phyloP scores from a whole-genome alignment of 1,140 invertebrate species.

The Conus betulinus region DNA sequence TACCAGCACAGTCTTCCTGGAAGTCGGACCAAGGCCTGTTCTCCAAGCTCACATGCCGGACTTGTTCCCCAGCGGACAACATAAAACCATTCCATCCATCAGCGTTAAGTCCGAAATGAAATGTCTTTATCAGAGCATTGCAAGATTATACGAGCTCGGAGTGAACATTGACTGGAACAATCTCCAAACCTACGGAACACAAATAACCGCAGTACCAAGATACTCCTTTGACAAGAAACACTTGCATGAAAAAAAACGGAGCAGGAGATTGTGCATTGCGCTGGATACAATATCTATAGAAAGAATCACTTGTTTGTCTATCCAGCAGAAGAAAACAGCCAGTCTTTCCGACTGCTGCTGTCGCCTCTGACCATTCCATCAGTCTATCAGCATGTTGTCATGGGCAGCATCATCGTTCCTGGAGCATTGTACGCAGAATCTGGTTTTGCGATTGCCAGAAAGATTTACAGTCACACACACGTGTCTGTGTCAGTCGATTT shows the following conservation, averaged over 20 bases:
- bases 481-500: slow-evolving; percentile 34
- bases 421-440: slow-evolving; percentile 47
- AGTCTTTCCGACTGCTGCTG: slow-evolving; percentile 28
- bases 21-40: slow-evolving; percentile 61
- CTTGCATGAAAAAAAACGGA: neutral
- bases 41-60: slow-evolving; percentile 47
- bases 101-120: slow-evolving; percentile 41
- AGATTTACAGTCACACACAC: neutral
- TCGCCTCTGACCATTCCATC: slow-evolving; percentile 19
- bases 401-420: slow-evolving; percentile 39
- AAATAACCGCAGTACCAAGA: slow-evolving; percentile 35
- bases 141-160: slow-evolving; percentile 36
- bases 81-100: slow-evolving; percentile 51
- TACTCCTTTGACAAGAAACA: slow-evolving; percentile 42
- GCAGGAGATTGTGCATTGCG: neutral
- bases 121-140: slow-evolving; percentile 30
- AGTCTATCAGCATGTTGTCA: slow-evolving; percentile 47
- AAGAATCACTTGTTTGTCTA: slow-evolving; percentile 26
- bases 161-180: slow-evolving; percentile 45
- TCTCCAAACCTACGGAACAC: slow-evolving; percentile 13
- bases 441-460: slow-evolving; percentile 41
- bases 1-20: slow-evolving; percentile 53
- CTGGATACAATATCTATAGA: neutral
- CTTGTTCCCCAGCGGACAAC: slow-evolving; percentile 42
- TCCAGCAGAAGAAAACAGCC: neutral